Evolutionary conservation across 2,113 vertebrate species (phyloP).

Genomic region (Myanophis thanlyinensis): DNA sequence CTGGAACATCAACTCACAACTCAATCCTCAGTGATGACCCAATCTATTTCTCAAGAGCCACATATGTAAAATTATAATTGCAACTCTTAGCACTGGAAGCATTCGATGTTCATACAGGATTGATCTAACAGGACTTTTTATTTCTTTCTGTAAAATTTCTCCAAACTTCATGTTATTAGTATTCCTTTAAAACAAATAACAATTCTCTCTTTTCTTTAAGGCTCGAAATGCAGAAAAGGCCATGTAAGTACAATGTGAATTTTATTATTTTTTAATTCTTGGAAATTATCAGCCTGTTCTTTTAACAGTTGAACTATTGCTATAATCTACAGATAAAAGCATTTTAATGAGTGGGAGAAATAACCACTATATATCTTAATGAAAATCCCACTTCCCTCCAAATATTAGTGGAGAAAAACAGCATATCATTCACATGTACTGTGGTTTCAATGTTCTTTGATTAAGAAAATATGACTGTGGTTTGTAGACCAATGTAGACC

Average conservation of each 20-base stretch:
- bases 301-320: not conserved
- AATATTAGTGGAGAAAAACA: not conserved
- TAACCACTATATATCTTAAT: not conserved
- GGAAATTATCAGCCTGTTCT: not conserved
- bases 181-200: not conserved
- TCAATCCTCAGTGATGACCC: not conserved
- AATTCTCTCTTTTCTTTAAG: slow-evolving; percentile 58
- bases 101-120: not conserved
- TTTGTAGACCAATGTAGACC: not conserved
- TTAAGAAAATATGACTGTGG: not conserved
- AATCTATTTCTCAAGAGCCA: not conserved
- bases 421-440: not conserved
- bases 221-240: slow-evolving; percentile 95
- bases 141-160: not conserved
- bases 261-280: not conserved
- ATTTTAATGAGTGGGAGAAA: not conserved
- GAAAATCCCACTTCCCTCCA: not conserved
- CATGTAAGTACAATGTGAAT: slow-evolving; percentile 79
- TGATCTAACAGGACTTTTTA: not conserved
- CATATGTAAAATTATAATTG: not conserved
- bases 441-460: not conserved
- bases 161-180: not conserved
- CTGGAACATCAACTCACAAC: not conserved
- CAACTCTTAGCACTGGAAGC: not conserved
- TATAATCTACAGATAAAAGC: not conserved